Base-by-base conservation (phyloP, 2,797 vertebrate genomes). In the Galaxias olidus region DNA sequence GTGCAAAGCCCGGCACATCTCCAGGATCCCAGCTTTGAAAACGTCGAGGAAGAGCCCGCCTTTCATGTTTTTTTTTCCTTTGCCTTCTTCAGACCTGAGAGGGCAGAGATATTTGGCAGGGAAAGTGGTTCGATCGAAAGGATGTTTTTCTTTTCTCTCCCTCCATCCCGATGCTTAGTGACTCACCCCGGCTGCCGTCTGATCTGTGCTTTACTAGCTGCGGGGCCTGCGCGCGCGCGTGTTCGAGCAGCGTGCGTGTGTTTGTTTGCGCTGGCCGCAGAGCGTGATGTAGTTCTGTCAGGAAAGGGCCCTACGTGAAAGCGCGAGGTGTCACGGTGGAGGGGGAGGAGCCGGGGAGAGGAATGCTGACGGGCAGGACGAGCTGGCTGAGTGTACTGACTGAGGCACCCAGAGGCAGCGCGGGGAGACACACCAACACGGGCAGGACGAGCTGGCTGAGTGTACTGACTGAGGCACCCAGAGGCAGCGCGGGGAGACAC, bases 61-160 rank as follows among this genome's bases (percentile, higher is more conserved):
- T 76, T 40, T 55, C 12, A 45, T 53, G 57, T 85, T 70, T 78
- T 46, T 54, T 85, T 70, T 78, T 46, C 52, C 62, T 64, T 48
- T 61, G 53, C 51, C 60, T 72, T 53, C 8, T 71, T 63, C 61
- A 71, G 81, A 58, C 77, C 76, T 12, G 42, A 44, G 11, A 77
- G 65, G 78, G 71, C 73, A 63, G 69, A 66, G 61, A 49, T 1
- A 1, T 51, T 83, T 83, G 79, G 74, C 82, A 80, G 83, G 80
- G 64, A 81, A 30, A 73, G 66, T 77, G 53, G 66, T 66, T 59
- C 57, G 18, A 45, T 67, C 69, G 44, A 76, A 60, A 67, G 19
- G 1, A 74, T 75, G 82, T n/a, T 76, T 78, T 83, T 82, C 76
- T 77, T 78, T 48, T 64, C 57, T 68, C 52, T 76, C 62, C 81